Percentiles rank a stretch among this genome's conserved stretches.
These are phyloP conservation scores for Pollenia angustigena DNA, from an alignment of 2,888 invertebrate genomes.

Conservation along the genomic window DNA sequence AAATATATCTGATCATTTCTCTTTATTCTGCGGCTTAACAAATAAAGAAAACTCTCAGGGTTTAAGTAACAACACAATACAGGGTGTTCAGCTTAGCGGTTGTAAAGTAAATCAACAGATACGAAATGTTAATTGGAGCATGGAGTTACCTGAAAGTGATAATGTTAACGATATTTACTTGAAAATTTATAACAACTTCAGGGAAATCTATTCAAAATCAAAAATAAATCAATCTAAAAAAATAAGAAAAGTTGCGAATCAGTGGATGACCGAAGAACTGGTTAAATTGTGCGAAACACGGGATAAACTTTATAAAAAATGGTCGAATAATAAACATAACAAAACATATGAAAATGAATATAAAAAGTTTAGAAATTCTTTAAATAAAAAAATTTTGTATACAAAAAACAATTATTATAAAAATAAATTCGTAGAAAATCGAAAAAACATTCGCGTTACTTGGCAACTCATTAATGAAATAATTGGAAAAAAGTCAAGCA, in stretches of 20 bases:
- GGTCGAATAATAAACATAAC: not conserved
- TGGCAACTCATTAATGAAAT: no score
- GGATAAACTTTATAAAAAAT: not conserved
- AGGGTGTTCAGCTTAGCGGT: no score
- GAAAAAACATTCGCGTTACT: no score
- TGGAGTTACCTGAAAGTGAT: no score
- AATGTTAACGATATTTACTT: no score
- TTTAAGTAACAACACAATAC: not conserved
- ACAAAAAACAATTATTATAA: no score
- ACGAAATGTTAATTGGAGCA: no score
- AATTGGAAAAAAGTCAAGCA: not conserved
- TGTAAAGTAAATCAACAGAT: no score
- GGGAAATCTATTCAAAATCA: no score
- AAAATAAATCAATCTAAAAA: not conserved
- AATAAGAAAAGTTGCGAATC: not conserved
- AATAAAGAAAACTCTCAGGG: not conserved
- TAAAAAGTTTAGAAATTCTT: not conserved
- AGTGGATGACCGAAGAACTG: not conserved
- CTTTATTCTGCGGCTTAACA: not conserved
- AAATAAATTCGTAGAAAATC: no score
- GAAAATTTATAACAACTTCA: not conserved
- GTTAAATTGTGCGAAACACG: no score
- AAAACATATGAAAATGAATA: conserved; percentile 4
- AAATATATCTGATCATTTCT: conserved; percentile 3
- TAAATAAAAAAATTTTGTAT: not conserved